Conservation (phyloP, 2,888 invertebrate species). For the Smittia sp. region DNA sequence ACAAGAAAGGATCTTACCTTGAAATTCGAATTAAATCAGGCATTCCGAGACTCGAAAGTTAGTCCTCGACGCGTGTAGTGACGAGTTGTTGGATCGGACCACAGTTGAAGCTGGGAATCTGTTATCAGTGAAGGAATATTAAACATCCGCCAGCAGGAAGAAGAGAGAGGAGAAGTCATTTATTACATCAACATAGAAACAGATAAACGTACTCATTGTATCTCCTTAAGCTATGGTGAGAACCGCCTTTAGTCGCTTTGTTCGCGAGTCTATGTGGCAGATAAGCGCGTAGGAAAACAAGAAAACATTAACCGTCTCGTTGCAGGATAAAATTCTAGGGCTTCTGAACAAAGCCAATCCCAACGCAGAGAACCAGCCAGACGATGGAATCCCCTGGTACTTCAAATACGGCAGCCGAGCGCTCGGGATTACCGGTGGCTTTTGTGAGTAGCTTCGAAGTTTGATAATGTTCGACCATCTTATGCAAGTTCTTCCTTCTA, state of each 20-base stretch:
- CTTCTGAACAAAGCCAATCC: constrained; percentile 71
- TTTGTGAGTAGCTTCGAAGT: constrained; percentile 62
- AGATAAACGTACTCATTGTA: no score
- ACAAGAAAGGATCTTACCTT: no score
- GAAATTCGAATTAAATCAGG: no score
- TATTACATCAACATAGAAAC: no score
- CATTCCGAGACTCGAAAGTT: no score
- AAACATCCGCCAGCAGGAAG: no score
- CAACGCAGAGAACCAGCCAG: constrained; percentile 70
- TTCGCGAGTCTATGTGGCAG: neutral
- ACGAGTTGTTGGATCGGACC: no score
- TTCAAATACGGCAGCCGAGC: constrained; percentile 82
- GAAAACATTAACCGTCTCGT: neutral
- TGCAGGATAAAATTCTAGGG: constrained; percentile 68
- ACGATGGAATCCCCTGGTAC: constrained; percentile 86
- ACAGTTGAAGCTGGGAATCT: no score
- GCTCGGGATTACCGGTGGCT: constrained; percentile 79
- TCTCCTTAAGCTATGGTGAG: neutral
- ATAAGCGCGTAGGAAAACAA: neutral
- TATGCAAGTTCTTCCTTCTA: constrained; percentile 54
- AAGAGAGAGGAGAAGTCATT: no score
- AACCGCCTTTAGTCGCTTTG: neutral
- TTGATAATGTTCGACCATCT: neutral
- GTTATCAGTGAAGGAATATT: no score
- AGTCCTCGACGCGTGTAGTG: no score